Evolutionary conservation across 2,113 vertebrate genomes (phyloP).

Genomic region (Gambusia holbrooki): DNA sequence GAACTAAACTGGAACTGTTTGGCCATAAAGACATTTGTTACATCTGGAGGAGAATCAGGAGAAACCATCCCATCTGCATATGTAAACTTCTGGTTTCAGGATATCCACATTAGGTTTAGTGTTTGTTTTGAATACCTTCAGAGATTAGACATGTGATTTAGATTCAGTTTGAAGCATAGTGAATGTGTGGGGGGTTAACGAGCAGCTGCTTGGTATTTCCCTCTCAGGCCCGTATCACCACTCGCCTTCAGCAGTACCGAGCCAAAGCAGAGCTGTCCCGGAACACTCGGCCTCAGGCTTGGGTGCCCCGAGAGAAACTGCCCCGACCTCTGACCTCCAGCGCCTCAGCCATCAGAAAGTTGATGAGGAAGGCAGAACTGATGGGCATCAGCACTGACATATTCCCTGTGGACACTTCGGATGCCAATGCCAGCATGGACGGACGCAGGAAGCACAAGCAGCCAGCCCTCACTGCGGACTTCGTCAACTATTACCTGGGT

Average conservation of each 20-base stretch:
- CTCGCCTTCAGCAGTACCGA: slow-evolving; percentile 94
- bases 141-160: background rate
- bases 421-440: slow-evolving; percentile 93
- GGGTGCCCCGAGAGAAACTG: slow-evolving; percentile 96
- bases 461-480: slow-evolving; percentile 95
- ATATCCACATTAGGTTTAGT: background rate
- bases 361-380: slow-evolving; percentile 96
- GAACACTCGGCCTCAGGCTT: slow-evolving; percentile 94
- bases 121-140: background rate
- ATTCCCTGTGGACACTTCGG: slow-evolving; percentile 95
- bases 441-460: slow-evolving; percentile 97
- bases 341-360: slow-evolving; percentile 94
- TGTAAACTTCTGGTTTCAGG: too few species aligned
- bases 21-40: too few species aligned
- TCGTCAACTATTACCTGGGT: slow-evolving; percentile 99
- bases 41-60: too few species aligned
- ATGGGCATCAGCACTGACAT: slow-evolving; percentile 99
- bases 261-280: slow-evolving; percentile 94
- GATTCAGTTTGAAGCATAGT: background rate
- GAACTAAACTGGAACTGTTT: too few species aligned
- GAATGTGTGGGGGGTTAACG: background rate
- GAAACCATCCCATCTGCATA: too few species aligned
- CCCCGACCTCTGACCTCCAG: slow-evolving; percentile 95
- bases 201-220: background rate
- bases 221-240: slow-evolving; percentile 90